Evolutionary conservation across 2,113 vertebrate genomes (phyloP).

Genomic region (Mohoua ochrocephala): DNA sequence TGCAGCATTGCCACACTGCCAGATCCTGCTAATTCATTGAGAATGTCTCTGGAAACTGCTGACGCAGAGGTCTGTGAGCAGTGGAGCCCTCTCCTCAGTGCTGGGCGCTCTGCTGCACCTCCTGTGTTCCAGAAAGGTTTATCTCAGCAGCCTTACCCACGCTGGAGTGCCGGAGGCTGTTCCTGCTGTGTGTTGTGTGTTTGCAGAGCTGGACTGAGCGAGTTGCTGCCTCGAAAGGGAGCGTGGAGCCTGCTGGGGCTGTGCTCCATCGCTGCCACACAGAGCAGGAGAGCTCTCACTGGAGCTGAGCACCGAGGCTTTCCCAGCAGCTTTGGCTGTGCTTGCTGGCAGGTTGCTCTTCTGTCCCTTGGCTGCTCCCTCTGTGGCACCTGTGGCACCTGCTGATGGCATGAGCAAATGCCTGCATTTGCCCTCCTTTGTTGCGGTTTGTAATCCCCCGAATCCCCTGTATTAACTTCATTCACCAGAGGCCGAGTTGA

Average conservation of each 20-base stretch:
- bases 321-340: neutral
- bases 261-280: neutral
- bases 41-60: neutral
- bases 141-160: neutral
- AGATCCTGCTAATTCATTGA: neutral
- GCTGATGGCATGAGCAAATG: neutral
- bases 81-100: neutral
- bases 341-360: neutral
- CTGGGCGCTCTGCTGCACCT: neutral
- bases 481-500: neutral
- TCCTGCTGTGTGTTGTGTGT: neutral
- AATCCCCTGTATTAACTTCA: neutral
- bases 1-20: neutral
- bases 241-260: neutral
- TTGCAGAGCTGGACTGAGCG: fast-evolving
- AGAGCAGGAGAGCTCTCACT: neutral
- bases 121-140: neutral
- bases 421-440: neutral
- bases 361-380: neutral
- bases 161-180: neutral
- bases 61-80: neutral
- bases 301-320: fast-evolving
- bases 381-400: neutral
- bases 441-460: neutral
- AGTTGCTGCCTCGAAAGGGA: neutral